Percentiles rank a stretch among this genome's conserved stretches.
Evolutionary conservation across 2,113 vertebrate species (phyloP).

Genomic region (Cranoglanis bouderius): DNA sequence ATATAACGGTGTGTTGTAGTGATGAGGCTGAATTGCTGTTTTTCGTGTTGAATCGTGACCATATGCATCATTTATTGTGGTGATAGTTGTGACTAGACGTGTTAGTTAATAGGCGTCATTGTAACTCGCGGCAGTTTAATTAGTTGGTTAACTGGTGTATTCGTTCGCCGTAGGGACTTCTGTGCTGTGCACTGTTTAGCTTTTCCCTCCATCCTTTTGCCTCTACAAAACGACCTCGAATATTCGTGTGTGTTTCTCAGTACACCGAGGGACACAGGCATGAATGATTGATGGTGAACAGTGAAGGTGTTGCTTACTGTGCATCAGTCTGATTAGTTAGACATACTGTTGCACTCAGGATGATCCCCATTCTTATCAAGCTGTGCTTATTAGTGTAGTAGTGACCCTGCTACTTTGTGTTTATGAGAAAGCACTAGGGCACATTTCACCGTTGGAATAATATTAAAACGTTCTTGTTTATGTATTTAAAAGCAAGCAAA

Average conservation of each 20-base stretch:
- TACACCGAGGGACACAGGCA: constrained; percentile 9
- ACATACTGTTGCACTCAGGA: background rate
- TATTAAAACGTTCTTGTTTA: background rate
- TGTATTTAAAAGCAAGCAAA: background rate
- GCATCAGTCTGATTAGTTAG: constrained; percentile 45
- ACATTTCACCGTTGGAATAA: background rate
- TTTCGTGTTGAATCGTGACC: background rate
- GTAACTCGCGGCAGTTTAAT: background rate
- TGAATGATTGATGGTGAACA: constrained; percentile 68
- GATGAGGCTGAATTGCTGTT: background rate
- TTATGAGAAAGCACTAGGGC: too few species aligned
- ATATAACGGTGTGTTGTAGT: background rate
- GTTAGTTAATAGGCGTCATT: background rate
- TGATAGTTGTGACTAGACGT: background rate
- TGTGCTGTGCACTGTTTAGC: background rate
- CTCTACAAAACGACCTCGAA: background rate
- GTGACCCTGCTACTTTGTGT: background rate
- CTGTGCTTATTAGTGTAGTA: background rate
- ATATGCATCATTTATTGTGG: background rate
- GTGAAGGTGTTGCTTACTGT: constrained; percentile 64
- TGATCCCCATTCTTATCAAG: background rate
- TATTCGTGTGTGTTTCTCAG: background rate
- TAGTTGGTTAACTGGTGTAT: background rate
- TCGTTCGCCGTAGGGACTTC: background rate
- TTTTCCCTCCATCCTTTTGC: background rate